These are phyloP conservation scores for Sminthurinus signatus DNA, from an alignment of 1,140 invertebrate genomes.

Conservation along the genomic window DNA sequence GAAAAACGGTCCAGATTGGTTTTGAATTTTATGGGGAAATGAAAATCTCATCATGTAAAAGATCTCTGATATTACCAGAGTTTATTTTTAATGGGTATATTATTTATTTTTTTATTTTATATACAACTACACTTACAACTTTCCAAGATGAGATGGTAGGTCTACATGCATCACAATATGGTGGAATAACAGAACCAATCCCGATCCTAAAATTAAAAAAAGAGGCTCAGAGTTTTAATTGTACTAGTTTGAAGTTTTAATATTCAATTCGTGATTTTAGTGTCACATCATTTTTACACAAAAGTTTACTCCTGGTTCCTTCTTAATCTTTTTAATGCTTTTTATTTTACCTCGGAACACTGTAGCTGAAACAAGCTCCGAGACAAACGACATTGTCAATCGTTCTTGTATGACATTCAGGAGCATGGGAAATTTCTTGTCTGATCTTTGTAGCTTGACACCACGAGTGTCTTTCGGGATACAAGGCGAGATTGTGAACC, in stretches of 20 bases:
- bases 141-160: constrained; percentile 33
- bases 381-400: constrained; percentile 41
- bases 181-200: constrained; percentile 16
- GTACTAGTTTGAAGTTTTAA: too few species aligned
- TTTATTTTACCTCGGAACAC: constrained; percentile 26
- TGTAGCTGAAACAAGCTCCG: constrained; percentile 41
- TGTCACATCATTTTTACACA: constrained; percentile 2
- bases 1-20: too few species aligned
- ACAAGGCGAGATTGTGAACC: constrained; percentile 40
- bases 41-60: too few species aligned
- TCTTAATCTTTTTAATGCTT: too few species aligned
- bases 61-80: too few species aligned
- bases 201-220: too few species aligned
- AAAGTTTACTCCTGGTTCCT: not conserved
- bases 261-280: too few species aligned
- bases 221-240: too few species aligned
- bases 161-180: constrained; percentile 39
- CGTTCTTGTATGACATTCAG: constrained; percentile 33
- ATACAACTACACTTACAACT: constrained; percentile 26
- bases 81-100: too few species aligned
- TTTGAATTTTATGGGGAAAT: too few species aligned
- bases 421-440: constrained; percentile 34
- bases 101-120: too few species aligned
- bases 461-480: constrained; percentile 40
- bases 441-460: constrained; percentile 37